These are phyloP conservation scores for Thamnaconus septentrionalis DNA, from an alignment of 2,113 vertebrate species.

Conservation along the genomic window DNA sequence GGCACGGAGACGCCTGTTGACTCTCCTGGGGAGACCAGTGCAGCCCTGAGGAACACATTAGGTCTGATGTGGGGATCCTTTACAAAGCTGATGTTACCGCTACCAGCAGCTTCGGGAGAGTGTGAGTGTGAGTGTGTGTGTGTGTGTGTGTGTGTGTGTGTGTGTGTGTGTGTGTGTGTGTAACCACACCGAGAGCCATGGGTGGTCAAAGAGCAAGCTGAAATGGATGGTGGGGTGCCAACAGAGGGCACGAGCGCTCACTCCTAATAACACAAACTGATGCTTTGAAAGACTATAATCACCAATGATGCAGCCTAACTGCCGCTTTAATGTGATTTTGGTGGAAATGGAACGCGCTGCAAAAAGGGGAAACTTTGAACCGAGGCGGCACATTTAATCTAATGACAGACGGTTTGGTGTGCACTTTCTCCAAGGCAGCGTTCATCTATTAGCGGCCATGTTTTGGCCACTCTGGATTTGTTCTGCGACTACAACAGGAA, in stretches of 20 bases:
- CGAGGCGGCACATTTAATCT: slow-evolving; percentile 27
- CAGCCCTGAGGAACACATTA: slow-evolving; percentile 54
- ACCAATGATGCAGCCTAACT: slow-evolving; percentile 20
- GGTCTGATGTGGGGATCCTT: slow-evolving; percentile 25
- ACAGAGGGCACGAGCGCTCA: slow-evolving; percentile 32
- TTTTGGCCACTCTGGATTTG: not conserved
- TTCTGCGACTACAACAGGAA: no score
- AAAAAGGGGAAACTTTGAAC: slow-evolving; percentile 8
- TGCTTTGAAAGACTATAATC: slow-evolving; percentile 40
- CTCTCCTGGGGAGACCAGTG: slow-evolving; percentile 34
- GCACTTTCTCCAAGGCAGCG: not conserved
- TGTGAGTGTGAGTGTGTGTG: slow-evolving; percentile 12
- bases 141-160: slow-evolving; percentile 7
- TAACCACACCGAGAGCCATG: slow-evolving; percentile 22
- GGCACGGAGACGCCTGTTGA: slow-evolving; percentile 39
- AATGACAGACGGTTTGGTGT: slow-evolving; percentile 21
- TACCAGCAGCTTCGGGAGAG: slow-evolving; percentile 25
- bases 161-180: slow-evolving; percentile 16
- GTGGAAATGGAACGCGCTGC: no score
- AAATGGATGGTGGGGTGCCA: slow-evolving; percentile 38
- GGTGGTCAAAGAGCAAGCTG: slow-evolving; percentile 18
- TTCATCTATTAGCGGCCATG: not conserved
- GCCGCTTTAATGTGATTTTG: slow-evolving; percentile 31
- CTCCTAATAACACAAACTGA: slow-evolving; percentile 42
- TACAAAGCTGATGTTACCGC: slow-evolving; percentile 32